Base-by-base conservation (phyloP, 2,888 invertebrate species). In the Fragum sueziense region DNA sequence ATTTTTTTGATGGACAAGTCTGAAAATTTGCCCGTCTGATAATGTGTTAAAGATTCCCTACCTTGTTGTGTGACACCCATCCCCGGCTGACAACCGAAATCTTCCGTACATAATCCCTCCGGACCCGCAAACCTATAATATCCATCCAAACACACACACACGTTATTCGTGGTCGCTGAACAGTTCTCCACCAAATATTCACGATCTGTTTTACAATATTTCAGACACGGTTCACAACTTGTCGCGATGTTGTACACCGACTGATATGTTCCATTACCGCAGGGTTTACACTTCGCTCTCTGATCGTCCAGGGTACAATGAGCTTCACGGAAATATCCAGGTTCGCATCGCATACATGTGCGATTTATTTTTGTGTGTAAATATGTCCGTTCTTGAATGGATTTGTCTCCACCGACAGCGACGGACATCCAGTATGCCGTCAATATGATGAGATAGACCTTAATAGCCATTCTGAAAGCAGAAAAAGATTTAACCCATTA, bases 201-300 rank as follows among this genome's bases (percentile, higher is more conserved):
- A n/a, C 65, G n/a, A 33, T 29, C 61, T 17, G 65, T 65, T 41
- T 37, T 37, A 65, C 65, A 65, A 3, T 22, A 65, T 22, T 22
- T 17, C 25, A 33, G 25, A 65, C 65, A 65, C 4, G 65, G 2
- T 14, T 34, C 65, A 65, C 65, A 65, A 41, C 65, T 65, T 41
- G 33, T n/a, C 14, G 65, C 65, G 9, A 65, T 22, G 1, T 33
- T 65, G 31, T 65, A 25, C 22, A 22, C 41, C 25, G 22, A 41
- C 41, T 65, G 65, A 25, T 41, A 65, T 37, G 41, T 37, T 25
- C 65, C 65, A 2, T 37, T 22, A 2, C 1, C 25, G 27, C 65
- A 65, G 2, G 65, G 41, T 2, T 0, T 1, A 41, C 65, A 65
- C n/a, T 37, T 25, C 17, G 65, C 65, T 22, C 41, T 29, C 1